These are phyloP conservation scores for Ganaspis sp. DNA, from an alignment of 1,140 invertebrate species.

Conservation along the genomic window DNA sequence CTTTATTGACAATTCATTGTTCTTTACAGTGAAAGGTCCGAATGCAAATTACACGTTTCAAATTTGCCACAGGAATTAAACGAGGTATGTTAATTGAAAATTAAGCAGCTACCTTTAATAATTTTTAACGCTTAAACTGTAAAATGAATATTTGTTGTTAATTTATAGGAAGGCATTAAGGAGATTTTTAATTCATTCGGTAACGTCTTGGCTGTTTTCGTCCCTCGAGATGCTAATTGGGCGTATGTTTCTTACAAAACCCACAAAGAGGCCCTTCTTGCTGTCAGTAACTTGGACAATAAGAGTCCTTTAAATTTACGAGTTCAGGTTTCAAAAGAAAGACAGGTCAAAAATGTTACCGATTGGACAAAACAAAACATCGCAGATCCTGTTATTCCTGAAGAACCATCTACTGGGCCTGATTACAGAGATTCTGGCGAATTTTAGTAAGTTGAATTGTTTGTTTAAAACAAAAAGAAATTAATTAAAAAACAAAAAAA, in stretches of 20 bases:
- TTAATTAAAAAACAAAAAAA: not conserved
- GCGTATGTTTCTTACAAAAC: constrained; percentile 60
- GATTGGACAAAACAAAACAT: not conserved
- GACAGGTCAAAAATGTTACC: not conserved
- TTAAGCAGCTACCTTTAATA: too few species aligned
- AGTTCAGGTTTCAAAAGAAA: constrained; percentile 55
- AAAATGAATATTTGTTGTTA: constrained; percentile 10
- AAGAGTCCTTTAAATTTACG: constrained; percentile 55
- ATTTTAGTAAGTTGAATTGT: not conserved
- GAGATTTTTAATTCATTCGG: constrained; percentile 65
- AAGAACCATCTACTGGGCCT: not conserved
- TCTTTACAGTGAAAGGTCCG: not conserved
- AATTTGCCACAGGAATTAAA: constrained; percentile 62
- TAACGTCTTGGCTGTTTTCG: constrained; percentile 50
- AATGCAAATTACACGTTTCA: constrained; percentile 54
- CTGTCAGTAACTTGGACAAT: constrained; percentile 57
- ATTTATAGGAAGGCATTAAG: constrained; percentile 58
- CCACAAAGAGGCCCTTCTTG: constrained; percentile 61
- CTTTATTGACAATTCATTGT: not conserved
- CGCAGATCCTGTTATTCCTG: not conserved
- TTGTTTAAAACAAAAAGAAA: not conserved
- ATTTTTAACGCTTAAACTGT: constrained; percentile 25
- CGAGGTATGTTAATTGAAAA: constrained; percentile 53
- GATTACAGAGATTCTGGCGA: not conserved
- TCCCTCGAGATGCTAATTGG: constrained; percentile 49